phyloP scores from a whole-genome alignment of 2,797 vertebrate species.

The Jordanella pulchra region DNA sequence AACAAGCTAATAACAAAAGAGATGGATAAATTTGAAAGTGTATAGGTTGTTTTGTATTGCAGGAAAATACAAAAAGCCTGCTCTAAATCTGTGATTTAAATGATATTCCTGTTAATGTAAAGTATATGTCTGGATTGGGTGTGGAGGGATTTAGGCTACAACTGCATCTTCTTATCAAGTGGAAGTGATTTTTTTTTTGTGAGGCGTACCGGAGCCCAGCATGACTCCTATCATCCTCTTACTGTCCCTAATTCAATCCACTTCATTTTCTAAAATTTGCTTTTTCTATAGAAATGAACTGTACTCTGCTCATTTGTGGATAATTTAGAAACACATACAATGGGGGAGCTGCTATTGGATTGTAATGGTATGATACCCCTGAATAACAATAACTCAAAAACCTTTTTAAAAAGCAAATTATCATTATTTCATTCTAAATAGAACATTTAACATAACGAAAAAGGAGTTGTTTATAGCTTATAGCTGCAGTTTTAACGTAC shows the following conservation, averaged over 20 bases:
- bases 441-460: too few relatives aligned
- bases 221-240: conserved; percentile 67
- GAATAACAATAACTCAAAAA: too few relatives aligned
- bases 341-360: not conserved
- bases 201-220: conserved; percentile 41
- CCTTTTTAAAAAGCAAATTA: too few relatives aligned
- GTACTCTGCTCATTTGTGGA: conserved; percentile 38
- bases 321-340: not conserved
- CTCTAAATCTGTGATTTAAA: conserved; percentile 64
- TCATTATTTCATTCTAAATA: too few relatives aligned
- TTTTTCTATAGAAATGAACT: conserved; percentile 51
- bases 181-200: conserved; percentile 54
- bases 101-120: conserved; percentile 50
- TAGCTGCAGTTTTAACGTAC: too few relatives aligned
- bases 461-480: too few relatives aligned
- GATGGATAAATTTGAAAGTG: conserved; percentile 18
- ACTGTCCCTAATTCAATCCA: conserved; percentile 67
- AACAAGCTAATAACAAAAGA: conserved; percentile 5
- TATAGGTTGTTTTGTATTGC: conserved; percentile 41
- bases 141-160: conserved; percentile 48
- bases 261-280: conserved; percentile 53
- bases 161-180: conserved; percentile 38
- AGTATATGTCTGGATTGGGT: conserved; percentile 48
- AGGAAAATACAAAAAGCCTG: not conserved
- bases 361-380: not conserved